These are phyloP conservation scores for Cranoglanis bouderius DNA, from an alignment of 2,113 vertebrate genomes.

Conservation along the genomic window DNA sequence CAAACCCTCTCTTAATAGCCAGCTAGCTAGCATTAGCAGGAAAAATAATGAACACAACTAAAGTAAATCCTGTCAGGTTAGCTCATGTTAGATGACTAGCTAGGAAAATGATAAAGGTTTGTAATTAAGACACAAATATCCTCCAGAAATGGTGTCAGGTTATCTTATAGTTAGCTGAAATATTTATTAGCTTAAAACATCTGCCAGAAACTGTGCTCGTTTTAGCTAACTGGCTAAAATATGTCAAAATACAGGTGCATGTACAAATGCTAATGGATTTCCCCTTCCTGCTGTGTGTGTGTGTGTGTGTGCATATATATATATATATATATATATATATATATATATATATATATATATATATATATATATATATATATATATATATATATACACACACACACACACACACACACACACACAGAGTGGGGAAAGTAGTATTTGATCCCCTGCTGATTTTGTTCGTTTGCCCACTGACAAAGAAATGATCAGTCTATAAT, in stretches of 20 bases:
- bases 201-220: not conserved
- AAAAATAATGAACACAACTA: not conserved
- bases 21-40: not conserved
- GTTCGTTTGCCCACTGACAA: too few relatives aligned
- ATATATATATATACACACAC: too few relatives aligned
- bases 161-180: not conserved
- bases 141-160: not conserved
- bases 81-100: not conserved
- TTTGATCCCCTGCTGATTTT: too few relatives aligned
- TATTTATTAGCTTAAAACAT: not conserved
- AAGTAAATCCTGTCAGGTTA: not conserved
- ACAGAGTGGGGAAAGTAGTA: too few relatives aligned
- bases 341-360: too few relatives aligned
- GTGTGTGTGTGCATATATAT: too few relatives aligned
- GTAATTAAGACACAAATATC: not conserved
- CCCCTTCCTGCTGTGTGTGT: not conserved
- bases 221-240: not conserved
- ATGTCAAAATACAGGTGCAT: not conserved
- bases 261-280: not conserved
- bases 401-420: too few relatives aligned
- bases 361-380: too few relatives aligned
- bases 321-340: too few relatives aligned
- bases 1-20: not conserved
- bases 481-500: too few relatives aligned
- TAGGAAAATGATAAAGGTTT: not conserved